Percentiles rank a stretch among this genome's conserved stretches.
Conservation (phyloP, 2,113 vertebrate species). For the Macrotis lagotis region DNA sequence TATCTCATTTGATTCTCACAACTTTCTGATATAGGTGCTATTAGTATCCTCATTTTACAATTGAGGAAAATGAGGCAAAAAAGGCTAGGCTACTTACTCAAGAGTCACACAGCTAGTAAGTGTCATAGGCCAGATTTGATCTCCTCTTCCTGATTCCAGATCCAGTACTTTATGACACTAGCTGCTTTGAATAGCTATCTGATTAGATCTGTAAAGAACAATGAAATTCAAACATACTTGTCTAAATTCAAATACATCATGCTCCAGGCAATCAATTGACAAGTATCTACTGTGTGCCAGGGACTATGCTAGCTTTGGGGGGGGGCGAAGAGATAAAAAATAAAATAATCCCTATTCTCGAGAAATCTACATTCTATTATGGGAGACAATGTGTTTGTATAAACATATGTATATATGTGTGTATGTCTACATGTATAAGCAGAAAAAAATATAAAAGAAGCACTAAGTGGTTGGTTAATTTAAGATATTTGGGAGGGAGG, state of each 20-base stretch:
- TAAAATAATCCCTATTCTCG: background rate
- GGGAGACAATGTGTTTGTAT: background rate
- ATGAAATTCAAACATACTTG: slow-evolving; percentile 46
- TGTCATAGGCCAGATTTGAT: too few relatives aligned
- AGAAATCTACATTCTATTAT: background rate
- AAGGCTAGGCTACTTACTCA: background rate
- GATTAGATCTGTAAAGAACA: background rate
- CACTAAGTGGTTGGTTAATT: background rate
- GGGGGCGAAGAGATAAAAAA: background rate
- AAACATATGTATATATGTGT: background rate
- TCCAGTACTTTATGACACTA: background rate
- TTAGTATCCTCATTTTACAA: background rate
- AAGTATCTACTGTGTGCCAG: background rate
- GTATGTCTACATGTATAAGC: background rate
- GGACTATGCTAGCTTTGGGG: background rate
- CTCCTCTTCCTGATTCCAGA: background rate
- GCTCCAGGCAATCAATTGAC: background rate
- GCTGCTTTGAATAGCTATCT: background rate
- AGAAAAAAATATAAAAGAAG: background rate
- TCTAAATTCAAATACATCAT: slow-evolving; percentile 35
- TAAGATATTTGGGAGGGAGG: background rate
- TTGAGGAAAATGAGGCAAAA: background rate
- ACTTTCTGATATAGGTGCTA: background rate
- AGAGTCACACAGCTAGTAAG: background rate
- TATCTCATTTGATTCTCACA: background rate